A percentile compares a stretch with the other conserved stretches of the same genome.
Conservation (phyloP, 1,140 invertebrate species). For the Ladona fulva region DNA sequence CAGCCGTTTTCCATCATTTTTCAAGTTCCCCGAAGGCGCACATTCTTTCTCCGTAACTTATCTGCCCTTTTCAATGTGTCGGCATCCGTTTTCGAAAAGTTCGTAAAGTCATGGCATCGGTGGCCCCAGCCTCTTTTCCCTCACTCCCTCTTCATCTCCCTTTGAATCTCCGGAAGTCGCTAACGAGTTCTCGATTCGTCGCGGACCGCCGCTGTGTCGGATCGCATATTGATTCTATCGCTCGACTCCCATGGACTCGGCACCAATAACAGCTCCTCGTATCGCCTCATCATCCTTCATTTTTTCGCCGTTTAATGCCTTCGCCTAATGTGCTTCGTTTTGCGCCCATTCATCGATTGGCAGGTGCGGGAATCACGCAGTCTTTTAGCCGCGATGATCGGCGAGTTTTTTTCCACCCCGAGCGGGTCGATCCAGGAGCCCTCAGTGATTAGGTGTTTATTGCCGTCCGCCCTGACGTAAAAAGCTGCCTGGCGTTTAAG, state of each 20-base stretch:
- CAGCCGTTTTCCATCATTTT: neutral
- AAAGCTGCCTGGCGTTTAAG: too few relatives aligned
- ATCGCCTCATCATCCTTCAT: too few relatives aligned
- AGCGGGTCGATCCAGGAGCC: too few relatives aligned
- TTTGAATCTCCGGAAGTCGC: neutral
- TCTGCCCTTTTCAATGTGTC: neutral
- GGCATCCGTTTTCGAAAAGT: neutral
- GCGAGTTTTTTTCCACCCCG: too few relatives aligned
- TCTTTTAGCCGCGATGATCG: too few relatives aligned
- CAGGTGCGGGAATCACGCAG: too few relatives aligned
- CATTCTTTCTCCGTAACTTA: neutral
- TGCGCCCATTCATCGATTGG: too few relatives aligned
- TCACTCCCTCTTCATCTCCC: neutral
- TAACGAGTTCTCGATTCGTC: neutral
- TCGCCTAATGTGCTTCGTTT: too few relatives aligned
- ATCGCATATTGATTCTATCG: neutral
- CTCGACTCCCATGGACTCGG: neutral
- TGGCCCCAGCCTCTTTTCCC: neutral
- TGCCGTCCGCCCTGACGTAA: too few relatives aligned
- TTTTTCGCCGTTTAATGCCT: too few relatives aligned
- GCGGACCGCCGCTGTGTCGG: neutral
- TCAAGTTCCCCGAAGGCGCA: neutral
- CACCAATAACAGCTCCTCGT: too few relatives aligned
- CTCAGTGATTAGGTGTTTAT: too few relatives aligned
- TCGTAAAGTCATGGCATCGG: neutral